phyloP scores from a whole-genome alignment of 1,140 invertebrate species.

The Meloidogyne hapla region DNA sequence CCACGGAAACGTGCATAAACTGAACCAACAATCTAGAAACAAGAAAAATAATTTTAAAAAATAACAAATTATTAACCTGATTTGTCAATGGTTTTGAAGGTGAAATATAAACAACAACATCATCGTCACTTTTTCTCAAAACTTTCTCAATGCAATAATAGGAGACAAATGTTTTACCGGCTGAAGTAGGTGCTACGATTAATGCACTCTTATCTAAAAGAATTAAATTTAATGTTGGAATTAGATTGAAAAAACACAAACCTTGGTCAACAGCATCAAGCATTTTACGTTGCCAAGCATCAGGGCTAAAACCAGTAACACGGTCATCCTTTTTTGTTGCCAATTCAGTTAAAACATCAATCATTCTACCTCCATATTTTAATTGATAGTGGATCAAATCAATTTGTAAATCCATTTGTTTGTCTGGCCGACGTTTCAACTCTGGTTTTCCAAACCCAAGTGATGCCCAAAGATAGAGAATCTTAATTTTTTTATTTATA shows the following conservation, averaged over 20 bases:
- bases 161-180: constrained; percentile 63
- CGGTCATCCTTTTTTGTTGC: constrained; percentile 59
- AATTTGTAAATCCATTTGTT: constrained; percentile 55
- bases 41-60: not conserved
- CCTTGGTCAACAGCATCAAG: constrained; percentile 60
- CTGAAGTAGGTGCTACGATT: constrained; percentile 63
- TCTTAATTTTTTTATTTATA: constrained; percentile 26
- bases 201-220: constrained; percentile 62
- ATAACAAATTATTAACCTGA: constrained; percentile 57
- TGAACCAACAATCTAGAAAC: constrained; percentile 57
- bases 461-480: constrained; percentile 53
- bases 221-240: constrained; percentile 1
- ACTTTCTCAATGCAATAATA: constrained; percentile 64
- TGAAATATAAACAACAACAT: constrained; percentile 63
- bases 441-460: constrained; percentile 51
- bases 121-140: constrained; percentile 57
- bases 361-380: constrained; percentile 57
- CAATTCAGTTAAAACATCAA: constrained; percentile 57
- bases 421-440: constrained; percentile 40
- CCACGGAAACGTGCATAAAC: constrained; percentile 64
- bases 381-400: constrained; percentile 61
- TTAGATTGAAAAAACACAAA: too few relatives aligned
- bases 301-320: constrained; percentile 60
- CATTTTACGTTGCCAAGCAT: constrained; percentile 62
- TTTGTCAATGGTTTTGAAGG: constrained; percentile 62